Evolutionary conservation across 2,888 invertebrate genomes (phyloP).

Genomic region (Trypoxylon attenuatum): DNA sequence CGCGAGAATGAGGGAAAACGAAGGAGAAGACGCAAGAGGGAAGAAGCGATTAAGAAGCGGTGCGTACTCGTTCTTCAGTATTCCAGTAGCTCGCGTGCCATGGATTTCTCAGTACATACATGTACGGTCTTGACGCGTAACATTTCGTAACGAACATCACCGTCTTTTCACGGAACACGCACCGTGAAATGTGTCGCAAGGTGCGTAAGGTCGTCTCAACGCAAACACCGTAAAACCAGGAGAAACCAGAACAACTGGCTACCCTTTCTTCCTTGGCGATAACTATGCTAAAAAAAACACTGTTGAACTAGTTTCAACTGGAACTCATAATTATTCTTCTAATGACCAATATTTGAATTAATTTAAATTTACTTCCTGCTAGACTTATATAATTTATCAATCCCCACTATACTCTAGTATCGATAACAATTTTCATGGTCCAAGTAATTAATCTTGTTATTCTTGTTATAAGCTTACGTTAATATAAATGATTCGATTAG

Average conservation of each 20-base stretch:
- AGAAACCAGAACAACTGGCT: background rate
- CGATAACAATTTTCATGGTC: no score
- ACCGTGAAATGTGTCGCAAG: slow-evolving; percentile 16
- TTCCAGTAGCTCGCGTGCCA: slow-evolving; percentile 42
- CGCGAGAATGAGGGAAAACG: background rate
- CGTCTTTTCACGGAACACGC: slow-evolving; percentile 29
- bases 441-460: no score
- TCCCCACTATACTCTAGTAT: no score
- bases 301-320: no score
- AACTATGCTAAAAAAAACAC: background rate
- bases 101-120: slow-evolving; percentile 37
- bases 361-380: no score
- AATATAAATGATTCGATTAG: no score
- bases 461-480: no score
- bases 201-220: slow-evolving; percentile 1
- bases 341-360: no score
- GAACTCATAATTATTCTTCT: no score
- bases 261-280: background rate
- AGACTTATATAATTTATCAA: no score
- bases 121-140: slow-evolving; percentile 36
- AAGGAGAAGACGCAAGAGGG: background rate
- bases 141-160: slow-evolving; percentile 35
- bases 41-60: background rate
- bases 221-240: background rate
- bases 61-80: no score